phyloP scores from a whole-genome alignment of 2,888 invertebrate genomes.

The Drosophila limbata region DNA sequence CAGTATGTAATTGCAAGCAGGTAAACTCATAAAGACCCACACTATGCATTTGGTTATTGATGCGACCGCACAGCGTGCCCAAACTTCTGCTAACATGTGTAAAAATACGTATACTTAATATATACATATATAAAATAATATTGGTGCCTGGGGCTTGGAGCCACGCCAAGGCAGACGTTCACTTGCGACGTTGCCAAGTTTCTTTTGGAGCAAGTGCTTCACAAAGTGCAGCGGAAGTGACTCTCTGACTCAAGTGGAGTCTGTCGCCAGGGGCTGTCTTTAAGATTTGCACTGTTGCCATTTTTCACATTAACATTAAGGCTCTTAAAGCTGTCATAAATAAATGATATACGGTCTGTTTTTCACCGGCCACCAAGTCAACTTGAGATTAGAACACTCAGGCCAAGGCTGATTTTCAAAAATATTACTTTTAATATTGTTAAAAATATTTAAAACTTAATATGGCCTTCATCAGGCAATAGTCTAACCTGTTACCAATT shows the following conservation, averaged over 20 bases:
- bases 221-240: slow-evolving; percentile 74
- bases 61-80: slow-evolving; percentile 66
- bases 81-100: slow-evolving; percentile 33
- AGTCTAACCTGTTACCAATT: neutral
- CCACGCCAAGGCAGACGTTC: slow-evolving; percentile 65
- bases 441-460: slow-evolving; percentile 1
- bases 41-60: slow-evolving; percentile 66
- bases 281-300: slow-evolving; percentile 45
- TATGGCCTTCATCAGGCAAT: slow-evolving; percentile 1
- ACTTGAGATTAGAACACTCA: slow-evolving; percentile 25
- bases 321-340: slow-evolving; percentile 50
- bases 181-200: slow-evolving; percentile 71
- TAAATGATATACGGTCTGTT: slow-evolving; percentile 55
- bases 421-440: neutral
- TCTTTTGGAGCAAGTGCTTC: slow-evolving; percentile 58
- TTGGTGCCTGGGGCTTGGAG: slow-evolving; percentile 32
- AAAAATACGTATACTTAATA: slow-evolving; percentile 7
- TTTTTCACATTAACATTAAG: slow-evolving; percentile 28
- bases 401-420: slow-evolving; percentile 32
- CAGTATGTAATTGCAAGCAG: slow-evolving; percentile 57
- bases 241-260: slow-evolving; percentile 57
- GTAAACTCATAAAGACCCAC: slow-evolving; percentile 49
- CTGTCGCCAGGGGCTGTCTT: slow-evolving; percentile 26
- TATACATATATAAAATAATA: slow-evolving; percentile 7
- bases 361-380: slow-evolving; percentile 11